Evolutionary conservation across 2,888 invertebrate genomes (phyloP).

Genomic region (Acleris holmiana): DNA sequence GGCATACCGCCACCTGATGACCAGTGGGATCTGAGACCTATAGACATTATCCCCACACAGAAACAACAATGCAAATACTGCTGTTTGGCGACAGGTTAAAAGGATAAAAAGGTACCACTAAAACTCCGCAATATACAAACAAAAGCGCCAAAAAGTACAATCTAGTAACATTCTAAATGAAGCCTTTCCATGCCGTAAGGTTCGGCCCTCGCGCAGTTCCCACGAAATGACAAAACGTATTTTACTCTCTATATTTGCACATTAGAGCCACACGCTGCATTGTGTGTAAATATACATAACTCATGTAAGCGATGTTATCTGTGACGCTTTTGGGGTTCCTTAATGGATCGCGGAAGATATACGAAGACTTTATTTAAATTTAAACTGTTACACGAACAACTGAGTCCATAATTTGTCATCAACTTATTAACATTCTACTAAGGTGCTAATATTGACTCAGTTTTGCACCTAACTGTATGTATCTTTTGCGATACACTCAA

Average conservation of each 20-base stretch:
- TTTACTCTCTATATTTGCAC: conserved; percentile 64
- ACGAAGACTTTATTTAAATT: not conserved
- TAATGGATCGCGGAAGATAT: not conserved
- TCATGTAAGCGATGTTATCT: conserved; percentile 60
- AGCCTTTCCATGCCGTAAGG: conserved; percentile 2
- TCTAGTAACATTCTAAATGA: not conserved
- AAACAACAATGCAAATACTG: too few species aligned
- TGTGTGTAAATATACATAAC: conserved; percentile 66
- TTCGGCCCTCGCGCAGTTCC: conserved; percentile 51
- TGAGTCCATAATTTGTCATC: too few species aligned
- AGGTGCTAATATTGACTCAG: too few species aligned
- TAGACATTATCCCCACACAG: too few species aligned
- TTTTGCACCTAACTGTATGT: too few species aligned
- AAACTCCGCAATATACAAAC: too few species aligned
- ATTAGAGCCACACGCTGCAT: conserved; percentile 49
- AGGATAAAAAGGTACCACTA: too few species aligned
- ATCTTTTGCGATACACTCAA: not conserved
- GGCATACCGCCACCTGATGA: too few species aligned
- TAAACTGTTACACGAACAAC: not conserved
- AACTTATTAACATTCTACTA: too few species aligned
- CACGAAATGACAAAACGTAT: conserved; percentile 73
- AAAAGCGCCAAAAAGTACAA: too few species aligned
- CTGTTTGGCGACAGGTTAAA: too few species aligned
- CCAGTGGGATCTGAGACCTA: too few species aligned
- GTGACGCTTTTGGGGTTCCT: conserved; percentile 31